Percentiles rank a stretch among this genome's conserved stretches.
These are phyloP conservation scores for Apodemia zela DNA, from an alignment of 2,888 invertebrate species.

Conservation along the genomic window DNA sequence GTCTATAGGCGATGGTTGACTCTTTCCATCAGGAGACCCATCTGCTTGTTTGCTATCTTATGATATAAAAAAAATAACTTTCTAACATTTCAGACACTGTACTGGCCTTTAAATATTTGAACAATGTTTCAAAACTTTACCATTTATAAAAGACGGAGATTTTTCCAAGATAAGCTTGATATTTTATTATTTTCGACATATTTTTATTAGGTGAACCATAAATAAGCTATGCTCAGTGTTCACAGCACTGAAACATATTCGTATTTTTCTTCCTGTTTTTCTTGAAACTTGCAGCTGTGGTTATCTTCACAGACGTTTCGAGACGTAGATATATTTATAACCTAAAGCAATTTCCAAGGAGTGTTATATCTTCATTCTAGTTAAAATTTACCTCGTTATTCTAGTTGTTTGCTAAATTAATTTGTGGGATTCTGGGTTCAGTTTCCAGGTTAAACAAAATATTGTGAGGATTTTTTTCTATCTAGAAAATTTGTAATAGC, in stretches of 20 bases:
- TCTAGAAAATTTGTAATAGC: no score
- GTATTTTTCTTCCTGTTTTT: slow-evolving; percentile 8
- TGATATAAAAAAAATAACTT: no score
- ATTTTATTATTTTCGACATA: slow-evolving; percentile 13
- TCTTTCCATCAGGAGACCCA: no score
- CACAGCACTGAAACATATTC: slow-evolving; percentile 12
- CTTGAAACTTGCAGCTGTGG: slow-evolving; percentile 11
- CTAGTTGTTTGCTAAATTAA: no score
- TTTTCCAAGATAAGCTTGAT: slow-evolving; percentile 9
- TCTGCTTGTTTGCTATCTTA: no score
- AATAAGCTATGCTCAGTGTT: slow-evolving; percentile 16
- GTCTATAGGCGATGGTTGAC: no score
- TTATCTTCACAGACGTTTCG: slow-evolving; percentile 1
- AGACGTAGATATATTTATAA: slow-evolving; percentile 14
- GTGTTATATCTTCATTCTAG: not conserved
- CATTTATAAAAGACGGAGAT: not conserved
- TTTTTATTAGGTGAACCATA: slow-evolving; percentile 15
- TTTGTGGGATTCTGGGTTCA: not conserved
- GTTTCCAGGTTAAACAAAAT: no score
- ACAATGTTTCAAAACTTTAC: not conserved
- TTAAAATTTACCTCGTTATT: not conserved
- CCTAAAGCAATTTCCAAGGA: slow-evolving; percentile 3
- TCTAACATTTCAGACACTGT: not conserved
- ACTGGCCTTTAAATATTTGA: not conserved
- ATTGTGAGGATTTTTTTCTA: no score